Evolutionary conservation across 2,888 invertebrate genomes (phyloP).

Genomic region (Ophion ellenae): DNA sequence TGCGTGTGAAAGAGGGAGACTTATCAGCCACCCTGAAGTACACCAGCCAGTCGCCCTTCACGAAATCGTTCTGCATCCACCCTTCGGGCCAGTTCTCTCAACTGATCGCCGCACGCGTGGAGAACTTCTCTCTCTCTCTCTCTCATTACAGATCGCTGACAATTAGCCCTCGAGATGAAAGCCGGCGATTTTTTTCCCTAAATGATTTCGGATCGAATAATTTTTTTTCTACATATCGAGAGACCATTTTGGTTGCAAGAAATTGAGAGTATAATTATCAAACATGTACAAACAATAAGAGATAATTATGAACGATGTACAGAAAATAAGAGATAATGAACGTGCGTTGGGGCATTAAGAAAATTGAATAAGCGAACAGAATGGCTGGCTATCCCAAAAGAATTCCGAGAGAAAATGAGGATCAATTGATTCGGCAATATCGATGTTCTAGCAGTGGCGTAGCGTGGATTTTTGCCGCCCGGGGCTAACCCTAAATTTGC

Average conservation of each 20-base stretch:
- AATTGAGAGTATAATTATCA: too few relatives aligned
- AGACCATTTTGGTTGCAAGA: too few relatives aligned
- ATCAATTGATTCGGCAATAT: not conserved
- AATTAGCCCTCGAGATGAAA: slow-evolving; percentile 47
- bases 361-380: too few relatives aligned
- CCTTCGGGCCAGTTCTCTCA: slow-evolving; percentile 40
- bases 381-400: too few relatives aligned
- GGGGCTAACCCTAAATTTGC: too few relatives aligned
- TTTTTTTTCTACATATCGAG: not conserved
- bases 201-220: not conserved
- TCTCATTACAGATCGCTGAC: slow-evolving; percentile 24
- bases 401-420: too few relatives aligned
- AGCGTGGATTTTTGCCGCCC: too few relatives aligned
- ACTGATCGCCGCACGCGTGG: slow-evolving; percentile 50
- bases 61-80: slow-evolving; percentile 62
- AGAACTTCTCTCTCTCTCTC: slow-evolving; percentile 39
- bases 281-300: too few relatives aligned
- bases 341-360: too few relatives aligned
- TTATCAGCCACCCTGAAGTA: slow-evolving; percentile 58
- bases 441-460: too few relatives aligned
- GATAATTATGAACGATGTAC: too few relatives aligned
- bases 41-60: slow-evolving; percentile 64
- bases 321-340: too few relatives aligned
- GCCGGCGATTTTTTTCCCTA: not conserved
- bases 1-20: slow-evolving; percentile 61